These are phyloP conservation scores for Polypterus bichir DNA, from an alignment of 2,113 vertebrate species.

Conservation along the genomic window DNA sequence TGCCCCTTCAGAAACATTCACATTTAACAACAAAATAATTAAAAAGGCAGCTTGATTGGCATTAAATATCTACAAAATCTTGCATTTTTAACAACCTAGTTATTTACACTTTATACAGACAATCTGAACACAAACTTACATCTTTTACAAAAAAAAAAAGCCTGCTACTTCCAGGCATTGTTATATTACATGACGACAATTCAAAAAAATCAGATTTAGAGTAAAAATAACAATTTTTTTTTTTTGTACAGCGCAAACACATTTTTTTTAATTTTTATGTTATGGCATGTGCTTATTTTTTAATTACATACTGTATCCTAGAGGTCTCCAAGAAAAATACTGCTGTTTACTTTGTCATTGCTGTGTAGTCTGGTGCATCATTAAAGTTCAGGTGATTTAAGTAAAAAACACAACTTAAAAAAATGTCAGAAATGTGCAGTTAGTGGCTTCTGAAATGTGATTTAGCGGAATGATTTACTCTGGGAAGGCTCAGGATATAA, in stretches of 20 bases:
- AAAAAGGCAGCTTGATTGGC: constrained; percentile 53
- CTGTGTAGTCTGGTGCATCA: no score
- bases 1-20: constrained; percentile 23
- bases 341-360: no score
- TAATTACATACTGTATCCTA: no score
- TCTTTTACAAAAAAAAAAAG: constrained; percentile 57
- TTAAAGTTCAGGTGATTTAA: no score
- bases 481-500: no score
- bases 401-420: no score
- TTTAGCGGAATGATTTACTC: no score
- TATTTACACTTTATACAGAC: constrained; percentile 87
- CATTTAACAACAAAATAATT: constrained; percentile 21
- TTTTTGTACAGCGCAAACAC: constrained; percentile 1
- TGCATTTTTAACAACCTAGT: constrained; percentile 58
- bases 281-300: no score
- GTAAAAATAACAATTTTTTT: background rate
- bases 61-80: constrained; percentile 81
- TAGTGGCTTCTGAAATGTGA: no score
- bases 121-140: constrained; percentile 70
- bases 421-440: no score
- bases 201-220: constrained; percentile 28
- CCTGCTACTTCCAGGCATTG: constrained; percentile 54
- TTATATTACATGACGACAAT: constrained; percentile 56
- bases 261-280: background rate
- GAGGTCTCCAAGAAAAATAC: no score